Evolutionary conservation across 2,797 vertebrate species (phyloP), one percentile per base, ranked within the genome.

Genomic region (Scarus forsteni): DNA sequence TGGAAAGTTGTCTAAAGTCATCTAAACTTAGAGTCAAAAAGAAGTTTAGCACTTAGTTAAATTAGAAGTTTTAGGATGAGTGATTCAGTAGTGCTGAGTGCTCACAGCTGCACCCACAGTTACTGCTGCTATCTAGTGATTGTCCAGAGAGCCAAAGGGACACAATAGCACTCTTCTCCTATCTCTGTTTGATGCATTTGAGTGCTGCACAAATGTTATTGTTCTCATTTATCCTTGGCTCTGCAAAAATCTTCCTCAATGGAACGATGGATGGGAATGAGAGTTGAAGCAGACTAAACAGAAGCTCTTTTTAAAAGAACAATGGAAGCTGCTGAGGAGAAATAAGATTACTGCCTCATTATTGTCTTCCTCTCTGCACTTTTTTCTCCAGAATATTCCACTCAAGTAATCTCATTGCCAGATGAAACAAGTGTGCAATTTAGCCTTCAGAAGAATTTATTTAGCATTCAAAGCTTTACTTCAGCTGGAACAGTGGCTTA

Each of bases 341-440:
- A 90, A 92, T 89, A 63, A 83, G 85, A 91, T 92, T 92, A 90
- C 85, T 77, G 70, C 78, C 86, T 86, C 74, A 83, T 88, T 82
- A 87, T 88, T 90, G 85, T 90, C 83, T 84, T 82, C 72, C 79
- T 78, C 82, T 60, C 71, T 70, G 71, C 81, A 66, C 86, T 51
- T 49, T 50, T 88, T 86, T 27, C 16, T 50, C 72, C 73, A 65
- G 77, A 85, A 80, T 89, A 86, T 92, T 85, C 76, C 70, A 85
- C 87, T 92, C 60, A 48, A 84, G 73, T 90, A 87, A 92, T 92
- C 82, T 86, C 80, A 84, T 91, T 86, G 61, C 84, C 81, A 82
- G 76, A 86, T 86, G 73, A 92, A 89, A 90, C 79, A 85, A 82
- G 79, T 85, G 73, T 78, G 70, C 74, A 70, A 75, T 75, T 78